Percentiles rank a stretch among this genome's conserved stretches.
Conservation (phyloP, 2,113 vertebrate genomes). For the Malaclemys terrapin region DNA sequence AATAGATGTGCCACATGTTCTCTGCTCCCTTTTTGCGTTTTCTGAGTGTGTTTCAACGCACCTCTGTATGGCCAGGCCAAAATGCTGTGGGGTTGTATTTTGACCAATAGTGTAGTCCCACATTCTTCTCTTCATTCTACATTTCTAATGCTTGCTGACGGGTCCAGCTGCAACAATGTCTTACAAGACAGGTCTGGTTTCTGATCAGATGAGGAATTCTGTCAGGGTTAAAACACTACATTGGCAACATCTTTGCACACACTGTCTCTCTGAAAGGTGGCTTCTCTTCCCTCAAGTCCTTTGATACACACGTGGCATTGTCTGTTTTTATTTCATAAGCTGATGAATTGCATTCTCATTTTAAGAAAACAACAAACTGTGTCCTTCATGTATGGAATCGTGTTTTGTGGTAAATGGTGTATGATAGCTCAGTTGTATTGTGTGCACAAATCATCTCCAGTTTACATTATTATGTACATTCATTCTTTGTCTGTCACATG, state of each 20-base stretch:
- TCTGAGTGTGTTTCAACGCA: constrained; percentile 9
- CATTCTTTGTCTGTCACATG: not conserved
- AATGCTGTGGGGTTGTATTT: rapidly evolving
- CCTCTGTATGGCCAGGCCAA: not conserved
- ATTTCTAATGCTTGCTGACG: rapidly evolving
- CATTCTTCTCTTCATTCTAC: not conserved
- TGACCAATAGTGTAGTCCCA: rapidly evolving
- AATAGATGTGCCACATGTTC: not conserved
- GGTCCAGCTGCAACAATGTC: not conserved
- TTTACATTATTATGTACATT: not conserved
- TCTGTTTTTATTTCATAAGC: not conserved
- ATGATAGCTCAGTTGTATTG: not conserved
- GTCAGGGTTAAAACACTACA: constrained; percentile 54
- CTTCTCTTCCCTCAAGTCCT: not conserved
- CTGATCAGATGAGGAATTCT: not conserved
- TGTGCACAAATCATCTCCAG: not conserved
- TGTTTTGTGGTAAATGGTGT: not conserved
- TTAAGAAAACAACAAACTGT: not conserved
- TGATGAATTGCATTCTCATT: not conserved
- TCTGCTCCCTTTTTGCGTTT: not conserved
- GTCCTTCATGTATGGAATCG: not conserved
- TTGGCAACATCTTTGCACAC: constrained; percentile 52
- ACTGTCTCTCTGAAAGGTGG: not conserved
- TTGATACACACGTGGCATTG: not conserved
- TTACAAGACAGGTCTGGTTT: not conserved